Evolutionary conservation across 2,888 invertebrate species (phyloP).

Genomic region (Pseudanteris insignis): DNA sequence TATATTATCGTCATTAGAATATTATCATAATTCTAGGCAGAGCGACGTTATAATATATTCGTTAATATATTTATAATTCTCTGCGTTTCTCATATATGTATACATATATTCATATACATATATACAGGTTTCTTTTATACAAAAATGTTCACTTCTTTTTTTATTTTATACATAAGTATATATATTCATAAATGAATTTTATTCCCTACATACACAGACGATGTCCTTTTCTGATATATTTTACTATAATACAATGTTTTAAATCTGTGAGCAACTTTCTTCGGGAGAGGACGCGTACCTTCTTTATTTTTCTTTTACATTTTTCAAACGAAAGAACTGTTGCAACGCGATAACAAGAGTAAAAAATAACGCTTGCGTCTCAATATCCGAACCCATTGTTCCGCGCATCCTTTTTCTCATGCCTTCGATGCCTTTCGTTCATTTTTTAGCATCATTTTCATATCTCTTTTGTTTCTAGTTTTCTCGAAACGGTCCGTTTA

Average conservation of each 20-base stretch:
- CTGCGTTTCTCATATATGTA: constrained; percentile 48
- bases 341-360: constrained; percentile 21
- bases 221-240: constrained; percentile 49
- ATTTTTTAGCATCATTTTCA: too few species aligned
- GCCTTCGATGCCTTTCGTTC: too few species aligned
- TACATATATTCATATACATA: constrained; percentile 58
- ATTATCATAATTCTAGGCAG: constrained; percentile 48
- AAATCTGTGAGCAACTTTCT: constrained; percentile 53
- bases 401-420: too few species aligned
- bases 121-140: constrained; percentile 63
- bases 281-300: constrained; percentile 46
- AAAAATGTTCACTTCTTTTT: constrained; percentile 63
- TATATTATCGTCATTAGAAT: constrained; percentile 48
- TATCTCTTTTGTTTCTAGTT: too few species aligned
- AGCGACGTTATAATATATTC: constrained; percentile 51
- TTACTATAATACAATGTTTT: constrained; percentile 57
- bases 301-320: constrained; percentile 22
- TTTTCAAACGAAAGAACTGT: constrained; percentile 16
- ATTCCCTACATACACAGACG: constrained; percentile 50
- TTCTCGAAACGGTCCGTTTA: too few species aligned
- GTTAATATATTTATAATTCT: constrained; percentile 52
- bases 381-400: constrained; percentile 25
- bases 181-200: constrained; percentile 50
- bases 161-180: constrained; percentile 63
- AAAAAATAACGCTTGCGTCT: constrained; percentile 25